Evolutionary conservation across 2,797 vertebrate species (phyloP), one percentile per base, ranked within the genome.

Genomic region (Sparus aurata): DNA sequence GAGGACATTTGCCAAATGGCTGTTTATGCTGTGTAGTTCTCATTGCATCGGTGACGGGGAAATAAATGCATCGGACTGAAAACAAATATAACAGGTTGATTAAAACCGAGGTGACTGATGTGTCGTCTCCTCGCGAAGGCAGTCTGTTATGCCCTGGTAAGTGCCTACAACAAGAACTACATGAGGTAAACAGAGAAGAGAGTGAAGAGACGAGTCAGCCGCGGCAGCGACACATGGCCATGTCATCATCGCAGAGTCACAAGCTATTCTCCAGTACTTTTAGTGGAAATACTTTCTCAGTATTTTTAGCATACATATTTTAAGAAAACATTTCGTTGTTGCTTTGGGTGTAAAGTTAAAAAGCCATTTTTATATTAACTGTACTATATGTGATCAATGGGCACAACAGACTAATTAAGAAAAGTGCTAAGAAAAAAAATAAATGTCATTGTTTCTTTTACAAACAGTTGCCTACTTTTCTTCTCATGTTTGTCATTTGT

Each of bases 291-390:
- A 91, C 90, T 91, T 92, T 93, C 89, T 91, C 93, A 94, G 94
- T 95, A 95, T 95, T 95, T 95, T 95, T 93, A 95, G 93, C 94
- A 95, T 95, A 92, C 94, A 91, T 92, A 92, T 95, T 95, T 96
- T 94, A 94, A 94, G 89, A 81, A 92, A 89, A 92, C 91, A 93
- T 95, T 95, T 95, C 75, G 89, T 94, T 94, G 92, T 95, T 95
- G 95, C 95, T 96, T 96, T 96, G 94, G 93, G 93, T 96, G 95
- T 96, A 93, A 94, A 95, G 94, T 95, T 91, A 92, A 94, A 95
- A 96, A 96, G 95, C 95, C 94, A 96, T 96, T 96, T 96, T 96
- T 96, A 95, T 96, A 96, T 94, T 94, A 93, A 94, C 93, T 95
- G 95, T 95, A 95, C 91, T 95, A 94, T 95, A 94, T 95, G 94